A percentile compares a stretch with the other conserved stretches of the same genome.
Conservation (phyloP, 2,797 vertebrate genomes). For the Phoeniculus purpureus region DNA sequence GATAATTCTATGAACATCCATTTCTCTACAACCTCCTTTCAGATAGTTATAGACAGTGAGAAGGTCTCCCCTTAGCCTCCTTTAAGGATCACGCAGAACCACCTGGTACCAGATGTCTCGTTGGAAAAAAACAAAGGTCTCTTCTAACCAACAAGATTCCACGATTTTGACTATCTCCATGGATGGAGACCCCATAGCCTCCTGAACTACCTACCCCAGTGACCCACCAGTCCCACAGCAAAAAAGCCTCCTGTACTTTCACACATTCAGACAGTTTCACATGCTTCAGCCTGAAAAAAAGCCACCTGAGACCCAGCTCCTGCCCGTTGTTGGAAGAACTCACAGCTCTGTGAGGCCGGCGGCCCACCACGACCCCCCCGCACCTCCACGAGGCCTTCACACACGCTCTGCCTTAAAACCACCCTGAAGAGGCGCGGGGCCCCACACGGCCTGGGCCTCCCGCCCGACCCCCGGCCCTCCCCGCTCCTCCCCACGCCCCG, state of each 20-base stretch:
- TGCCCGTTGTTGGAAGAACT: neutral
- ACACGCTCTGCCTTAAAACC: fast-evolving
- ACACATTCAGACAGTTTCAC: fast-evolving
- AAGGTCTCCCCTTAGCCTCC: neutral
- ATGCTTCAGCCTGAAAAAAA: fast-evolving
- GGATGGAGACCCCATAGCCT: fast-evolving
- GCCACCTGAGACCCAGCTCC: fast-evolving
- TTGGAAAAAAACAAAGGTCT: no score
- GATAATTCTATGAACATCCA: no score
- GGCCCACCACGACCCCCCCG: fast-evolving
- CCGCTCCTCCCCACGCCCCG: neutral
- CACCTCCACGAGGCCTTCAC: neutral
- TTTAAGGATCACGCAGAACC: fast-evolving
- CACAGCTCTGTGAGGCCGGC: fast-evolving
- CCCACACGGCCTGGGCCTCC: fast-evolving
- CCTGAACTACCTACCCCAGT: fast-evolving
- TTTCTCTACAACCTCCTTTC: no score
- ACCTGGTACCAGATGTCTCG: fast-evolving
- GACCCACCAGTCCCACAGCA: fast-evolving
- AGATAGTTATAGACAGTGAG: no score
- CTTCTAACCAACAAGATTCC: no score
- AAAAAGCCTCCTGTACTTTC: fast-evolving
- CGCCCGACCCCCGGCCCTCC: neutral
- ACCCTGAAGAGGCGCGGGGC: fast-evolving
- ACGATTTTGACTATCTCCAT: fast-evolving